Evolutionary conservation across 2,113 vertebrate species (phyloP), one percentile per base, ranked within the genome.

Genomic region (Chitala chitala): DNA sequence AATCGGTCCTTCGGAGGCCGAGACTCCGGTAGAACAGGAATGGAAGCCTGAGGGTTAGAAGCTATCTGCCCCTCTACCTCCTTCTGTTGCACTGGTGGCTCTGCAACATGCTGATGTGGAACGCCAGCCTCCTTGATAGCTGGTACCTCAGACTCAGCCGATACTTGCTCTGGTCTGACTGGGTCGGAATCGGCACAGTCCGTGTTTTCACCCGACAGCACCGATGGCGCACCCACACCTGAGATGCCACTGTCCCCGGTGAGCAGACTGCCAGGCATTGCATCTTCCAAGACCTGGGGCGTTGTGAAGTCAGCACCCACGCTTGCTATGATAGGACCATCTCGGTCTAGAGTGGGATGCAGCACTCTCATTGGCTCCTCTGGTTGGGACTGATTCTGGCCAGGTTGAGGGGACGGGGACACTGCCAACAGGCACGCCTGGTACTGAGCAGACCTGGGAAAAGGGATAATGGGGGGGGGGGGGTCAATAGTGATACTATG

Each of bases 391-490:
- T 86, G 75, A 26, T 74, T 76, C 42, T 44, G 69, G 24, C 78
- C 66, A 22, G 75, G 55, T 38, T 76, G 59, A 2, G 78, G 38
- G n/a, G 77, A 56, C 22, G 61, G 2, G 13, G 82, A 73, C 1
- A 84, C 84, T 70, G 91, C 89, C 71, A 82, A 68, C 70, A 89
- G 85, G 63, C 81, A 40, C 0, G 84, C 76, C 22, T 93, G 93
- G 80, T 98, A 97, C 65, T 91, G 94, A 72, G 88, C 73, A 17
- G 95, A 99, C 78, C 97, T 99, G 81, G n/a, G n/a, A n/a, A 44
- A 73, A 50, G 42, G 69, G 5, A 53, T 9, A 36, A 1, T 38
- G 46, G 24, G 7, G 2, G 50, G 38, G 58, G 22, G 73, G 70
- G 3, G 72, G 48, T 69, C 10, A 56, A n/a, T n/a, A n/a, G n/a